Evolutionary conservation across 2,888 invertebrate species (phyloP).

Genomic region (Sarcophaga rosellei): DNA sequence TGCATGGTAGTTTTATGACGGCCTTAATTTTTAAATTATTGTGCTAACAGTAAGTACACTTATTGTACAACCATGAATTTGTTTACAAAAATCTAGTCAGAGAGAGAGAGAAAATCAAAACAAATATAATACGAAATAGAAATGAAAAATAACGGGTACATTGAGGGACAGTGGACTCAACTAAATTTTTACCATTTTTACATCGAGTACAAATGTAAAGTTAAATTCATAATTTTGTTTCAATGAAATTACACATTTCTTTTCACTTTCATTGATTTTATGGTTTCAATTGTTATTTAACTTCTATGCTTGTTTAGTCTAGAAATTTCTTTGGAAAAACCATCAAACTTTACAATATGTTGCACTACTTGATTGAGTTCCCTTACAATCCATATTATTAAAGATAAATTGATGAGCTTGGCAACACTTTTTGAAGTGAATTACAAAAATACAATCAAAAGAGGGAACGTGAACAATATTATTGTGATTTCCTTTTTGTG

Average conservation of each 20-base stretch:
- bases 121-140: neutral
- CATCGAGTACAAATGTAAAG: neutral
- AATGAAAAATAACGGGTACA: conserved; percentile 7
- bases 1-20: conserved; percentile 33
- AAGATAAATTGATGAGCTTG: neutral
- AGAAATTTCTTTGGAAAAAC: too few relatives aligned
- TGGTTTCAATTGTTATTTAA: too few relatives aligned
- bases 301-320: too few relatives aligned
- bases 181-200: neutral
- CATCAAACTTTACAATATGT: too few relatives aligned
- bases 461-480: conserved; percentile 33
- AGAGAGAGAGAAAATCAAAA: neutral
- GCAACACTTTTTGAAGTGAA: conserved; percentile 13
- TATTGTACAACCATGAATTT: conserved; percentile 35
- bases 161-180: too few relatives aligned
- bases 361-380: too few relatives aligned
- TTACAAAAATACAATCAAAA: neutral
- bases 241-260: too few relatives aligned
- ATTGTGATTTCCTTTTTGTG: conserved; percentile 51
- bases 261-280: too few relatives aligned
- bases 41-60: neutral
- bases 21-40: conserved; percentile 18
- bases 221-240: neutral
- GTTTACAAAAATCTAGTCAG: conserved; percentile 39
- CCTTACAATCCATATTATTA: too few relatives aligned